Evolutionary conservation across 2,113 vertebrate genomes (phyloP).

Genomic region (Myotis brandtii): DNA sequence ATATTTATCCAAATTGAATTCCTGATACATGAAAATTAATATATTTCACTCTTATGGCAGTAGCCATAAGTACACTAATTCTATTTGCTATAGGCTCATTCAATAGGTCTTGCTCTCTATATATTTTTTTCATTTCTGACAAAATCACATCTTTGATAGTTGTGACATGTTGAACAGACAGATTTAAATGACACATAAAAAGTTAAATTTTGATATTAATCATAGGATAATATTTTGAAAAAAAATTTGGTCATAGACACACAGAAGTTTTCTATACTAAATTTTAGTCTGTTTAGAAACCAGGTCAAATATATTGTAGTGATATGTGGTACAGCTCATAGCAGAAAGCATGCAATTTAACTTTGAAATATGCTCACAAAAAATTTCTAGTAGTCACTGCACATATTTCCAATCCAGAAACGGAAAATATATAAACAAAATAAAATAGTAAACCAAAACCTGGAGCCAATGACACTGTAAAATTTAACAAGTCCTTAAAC

Average conservation of each 20-base stretch:
- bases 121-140: not conserved
- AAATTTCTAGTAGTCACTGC: not conserved
- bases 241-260: not conserved
- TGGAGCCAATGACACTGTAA: not conserved
- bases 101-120: not conserved
- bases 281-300: not conserved
- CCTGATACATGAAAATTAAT: not conserved
- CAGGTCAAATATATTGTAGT: not conserved
- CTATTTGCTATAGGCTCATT: not conserved
- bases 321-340: not conserved
- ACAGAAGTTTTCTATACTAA: not conserved
- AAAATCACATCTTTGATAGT: not conserved
- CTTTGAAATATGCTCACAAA: not conserved
- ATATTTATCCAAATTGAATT: not conserved
- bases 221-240: not conserved
- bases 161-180: not conserved
- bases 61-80: not conserved
- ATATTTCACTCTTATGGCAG: not conserved
- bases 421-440: not conserved
- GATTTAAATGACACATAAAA: not conserved
- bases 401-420: not conserved
- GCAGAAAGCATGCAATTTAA: not conserved
- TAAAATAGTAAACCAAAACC: not conserved
- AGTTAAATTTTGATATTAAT: not conserved
- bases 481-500: not conserved